A percentile compares a stretch with the other conserved stretches of the same genome.
These are phyloP conservation scores for Narcine bancroftii DNA, from an alignment of 2,113 vertebrate species.

Conservation along the genomic window DNA sequence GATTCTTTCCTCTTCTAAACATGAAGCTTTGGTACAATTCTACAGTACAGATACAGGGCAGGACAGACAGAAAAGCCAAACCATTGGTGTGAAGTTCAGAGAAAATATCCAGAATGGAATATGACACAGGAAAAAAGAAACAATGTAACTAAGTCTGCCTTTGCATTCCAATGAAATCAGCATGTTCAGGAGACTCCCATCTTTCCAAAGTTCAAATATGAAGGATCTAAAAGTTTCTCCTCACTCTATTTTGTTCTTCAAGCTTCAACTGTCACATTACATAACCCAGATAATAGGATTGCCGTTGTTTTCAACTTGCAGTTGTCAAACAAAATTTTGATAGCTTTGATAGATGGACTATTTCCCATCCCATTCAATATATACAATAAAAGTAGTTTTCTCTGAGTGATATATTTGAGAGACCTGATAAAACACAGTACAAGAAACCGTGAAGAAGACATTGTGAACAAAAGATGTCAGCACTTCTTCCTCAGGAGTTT, in stretches of 20 bases:
- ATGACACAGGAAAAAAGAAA: not conserved
- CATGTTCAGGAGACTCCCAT: not conserved
- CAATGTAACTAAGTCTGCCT: not conserved
- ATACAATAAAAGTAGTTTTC: not conserved
- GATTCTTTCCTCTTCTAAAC: not conserved
- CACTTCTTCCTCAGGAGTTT: too few relatives aligned
- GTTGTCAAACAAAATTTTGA: not conserved
- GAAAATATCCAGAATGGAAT: not conserved
- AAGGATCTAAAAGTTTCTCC: not conserved
- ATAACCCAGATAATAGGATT: not conserved
- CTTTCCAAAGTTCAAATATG: not conserved
- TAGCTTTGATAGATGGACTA: not conserved
- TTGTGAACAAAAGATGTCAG: too few relatives aligned
- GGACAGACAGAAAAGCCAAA: not conserved
- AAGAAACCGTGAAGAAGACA: too few relatives aligned
- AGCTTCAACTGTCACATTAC: not conserved
- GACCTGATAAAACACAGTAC: not conserved
- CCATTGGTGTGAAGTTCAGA: not conserved
- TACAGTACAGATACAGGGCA: not conserved
- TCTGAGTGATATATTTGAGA: not conserved
- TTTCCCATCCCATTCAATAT: not conserved
- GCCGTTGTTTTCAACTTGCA: not conserved
- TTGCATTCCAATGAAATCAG: not conserved
- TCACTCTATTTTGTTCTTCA: not conserved
- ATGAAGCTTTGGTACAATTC: not conserved